Evolutionary conservation across 2,888 invertebrate species (phyloP), one percentile per base, ranked within the genome.

Genomic region (Xestia xanthographa): DNA sequence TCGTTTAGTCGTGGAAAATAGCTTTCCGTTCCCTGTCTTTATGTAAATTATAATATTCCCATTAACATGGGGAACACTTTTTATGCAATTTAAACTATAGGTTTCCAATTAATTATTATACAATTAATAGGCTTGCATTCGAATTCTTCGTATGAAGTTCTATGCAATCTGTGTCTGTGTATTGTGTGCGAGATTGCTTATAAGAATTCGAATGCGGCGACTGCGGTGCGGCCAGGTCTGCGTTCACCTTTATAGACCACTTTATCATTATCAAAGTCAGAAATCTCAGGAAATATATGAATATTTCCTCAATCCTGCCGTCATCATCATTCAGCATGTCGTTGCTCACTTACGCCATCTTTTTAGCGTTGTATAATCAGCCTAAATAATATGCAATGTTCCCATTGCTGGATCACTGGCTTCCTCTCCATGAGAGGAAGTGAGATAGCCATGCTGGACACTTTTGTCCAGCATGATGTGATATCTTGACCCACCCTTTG

Each of bases 1-100:
- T 41, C 12, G 38, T 45, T 45, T 43, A 12, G 4, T 74, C 43
- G 20, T 48, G 58, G 82, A 82, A 75, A 82, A 79, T 67, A 14
- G 41, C 26, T 56, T 66, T 66, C 22, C 38, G 29, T 56, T 62
- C 29, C 26, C 45, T n/a, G 45, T 74, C 38, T 62, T 53, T 38
- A 41, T 62, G 82, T 66, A 45, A 60, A 45, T 60, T 20, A 72
- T 56, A 80, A 72, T 65, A 26, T 56, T 22, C 17, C n/a, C 9
- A 48, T 80, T 58, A 26, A 1, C 1, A 26, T 80, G 34, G 63
- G 41, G 17, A 48, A 41, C 4, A n/a, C n/a, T n/a, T 34, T 34
- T 50, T 56, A 17, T 22, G 9, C 8, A 38, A 26, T 20, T 34
- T 20, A 43, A 17, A 3, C n/a, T 20, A 14, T 22, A 70, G 8